phyloP scores from a whole-genome alignment of 2,888 invertebrate species.

The Xestoiulus laeticollis region DNA sequence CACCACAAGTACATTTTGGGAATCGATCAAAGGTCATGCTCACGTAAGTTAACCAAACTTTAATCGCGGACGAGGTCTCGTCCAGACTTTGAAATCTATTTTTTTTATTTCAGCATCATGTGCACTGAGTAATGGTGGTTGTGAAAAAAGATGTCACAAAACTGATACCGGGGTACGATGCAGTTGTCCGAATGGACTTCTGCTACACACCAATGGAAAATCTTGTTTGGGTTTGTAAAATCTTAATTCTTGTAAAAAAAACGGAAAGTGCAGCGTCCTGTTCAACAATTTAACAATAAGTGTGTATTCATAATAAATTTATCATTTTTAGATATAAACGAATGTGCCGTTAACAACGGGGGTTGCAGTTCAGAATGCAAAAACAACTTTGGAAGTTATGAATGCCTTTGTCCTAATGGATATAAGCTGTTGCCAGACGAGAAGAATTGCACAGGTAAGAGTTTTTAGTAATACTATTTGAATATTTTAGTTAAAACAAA shows the following conservation, averaged over 20 bases:
- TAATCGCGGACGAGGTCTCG: neutral
- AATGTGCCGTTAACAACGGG: slow-evolving; percentile 60
- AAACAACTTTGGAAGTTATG: slow-evolving; percentile 56
- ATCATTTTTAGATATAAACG: slow-evolving; percentile 60
- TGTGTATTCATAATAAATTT: neutral
- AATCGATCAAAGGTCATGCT: slow-evolving; percentile 61
- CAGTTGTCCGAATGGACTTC: slow-evolving; percentile 63
- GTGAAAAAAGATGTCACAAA: slow-evolving; percentile 61
- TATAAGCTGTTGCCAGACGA: slow-evolving; percentile 57
- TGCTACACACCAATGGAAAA: slow-evolving; percentile 62
- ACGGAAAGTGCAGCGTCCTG: too few species aligned
- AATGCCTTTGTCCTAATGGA: slow-evolving; percentile 60
- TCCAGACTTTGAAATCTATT: neutral
- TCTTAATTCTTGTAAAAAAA: neutral
- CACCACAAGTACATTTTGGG: slow-evolving; percentile 62
- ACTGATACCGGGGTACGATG: slow-evolving; percentile 57
- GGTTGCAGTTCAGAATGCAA: slow-evolving; percentile 59
- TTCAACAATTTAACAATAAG: too few species aligned
- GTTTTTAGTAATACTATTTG: neutral
- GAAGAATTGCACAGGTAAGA: slow-evolving; percentile 56
- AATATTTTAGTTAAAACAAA: neutral
- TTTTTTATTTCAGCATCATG: slow-evolving; percentile 62
- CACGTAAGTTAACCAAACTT: slow-evolving; percentile 59
- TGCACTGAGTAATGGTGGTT: slow-evolving; percentile 64
- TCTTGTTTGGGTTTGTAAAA: slow-evolving; percentile 62